These are phyloP conservation scores for Clavelina lepadiformis DNA, from an alignment of 23 tunicate genomes.

Conservation along the genomic window DNA sequence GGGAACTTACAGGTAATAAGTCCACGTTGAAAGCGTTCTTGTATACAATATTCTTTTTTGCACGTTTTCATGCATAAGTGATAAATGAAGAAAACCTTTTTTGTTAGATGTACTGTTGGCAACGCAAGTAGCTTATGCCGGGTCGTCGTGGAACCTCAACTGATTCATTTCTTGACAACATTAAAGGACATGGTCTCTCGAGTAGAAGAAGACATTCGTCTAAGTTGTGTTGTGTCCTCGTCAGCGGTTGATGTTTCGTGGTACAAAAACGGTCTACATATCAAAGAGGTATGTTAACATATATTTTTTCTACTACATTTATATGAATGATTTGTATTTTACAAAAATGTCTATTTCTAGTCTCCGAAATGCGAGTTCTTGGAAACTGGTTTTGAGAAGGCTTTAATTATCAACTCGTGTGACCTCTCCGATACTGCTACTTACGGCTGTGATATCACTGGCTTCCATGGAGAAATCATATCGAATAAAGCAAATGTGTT, in stretches of 20 bases:
- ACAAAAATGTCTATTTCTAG: neutral
- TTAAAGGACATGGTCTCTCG: conserved; percentile 13
- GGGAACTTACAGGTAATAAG: conserved; percentile 32
- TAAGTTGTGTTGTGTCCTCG: conserved; percentile 18
- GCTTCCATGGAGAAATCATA: conserved; percentile 12
- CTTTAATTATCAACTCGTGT: conserved; percentile 1
- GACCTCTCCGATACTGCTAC: conserved; percentile 13
- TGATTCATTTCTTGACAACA: conserved; percentile 4
- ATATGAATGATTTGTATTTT: neutral
- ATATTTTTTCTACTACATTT: neutral
- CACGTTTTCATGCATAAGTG: too few relatives aligned
- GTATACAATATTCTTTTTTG: too few relatives aligned
- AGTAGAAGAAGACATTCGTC: neutral
- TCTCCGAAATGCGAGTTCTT: neutral
- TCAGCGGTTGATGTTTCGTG: neutral
- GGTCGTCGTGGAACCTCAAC: conserved; percentile 21
- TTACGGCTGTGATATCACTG: conserved; percentile 9
- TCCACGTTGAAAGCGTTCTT: neutral
- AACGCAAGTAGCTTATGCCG: conserved; percentile 15
- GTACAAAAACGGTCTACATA: conserved; percentile 10
- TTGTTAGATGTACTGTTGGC: conserved; percentile 24
- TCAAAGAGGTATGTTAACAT: conserved; percentile 10
- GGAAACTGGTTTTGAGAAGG: neutral
- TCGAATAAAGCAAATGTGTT: neutral
- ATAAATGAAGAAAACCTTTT: too few relatives aligned